Conservation (phyloP, 1,140 invertebrate species). For the Drosophila busckii region DNA sequence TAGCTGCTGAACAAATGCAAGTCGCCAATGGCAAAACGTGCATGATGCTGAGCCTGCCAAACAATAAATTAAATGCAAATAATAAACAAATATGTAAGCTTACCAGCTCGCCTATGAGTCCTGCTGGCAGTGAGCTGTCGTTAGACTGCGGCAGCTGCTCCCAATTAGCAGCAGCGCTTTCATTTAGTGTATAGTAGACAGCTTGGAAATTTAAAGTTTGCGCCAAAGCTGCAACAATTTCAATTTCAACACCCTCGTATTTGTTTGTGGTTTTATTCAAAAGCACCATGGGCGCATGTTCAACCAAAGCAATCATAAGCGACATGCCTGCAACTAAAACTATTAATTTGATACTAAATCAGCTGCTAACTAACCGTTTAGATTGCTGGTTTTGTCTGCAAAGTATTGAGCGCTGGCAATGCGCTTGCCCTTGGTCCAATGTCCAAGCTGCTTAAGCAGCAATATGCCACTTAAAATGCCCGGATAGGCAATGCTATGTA, state of each 20-base stretch:
- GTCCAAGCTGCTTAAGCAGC: slow-evolving; percentile 34
- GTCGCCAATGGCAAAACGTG: slow-evolving; percentile 88
- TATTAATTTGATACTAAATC: slow-evolving; percentile 74
- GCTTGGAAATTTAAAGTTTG: slow-evolving; percentile 85
- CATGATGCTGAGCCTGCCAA: slow-evolving; percentile 79
- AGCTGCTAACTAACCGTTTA: slow-evolving; percentile 32
- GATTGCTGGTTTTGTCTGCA: slow-evolving; percentile 52
- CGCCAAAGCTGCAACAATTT: slow-evolving; percentile 84
- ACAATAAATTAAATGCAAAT: background rate
- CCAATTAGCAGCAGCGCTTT: slow-evolving; percentile 83
- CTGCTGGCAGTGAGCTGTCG: slow-evolving; percentile 67
- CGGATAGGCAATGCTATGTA: slow-evolving; percentile 87
- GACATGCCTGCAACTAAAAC: slow-evolving; percentile 78
- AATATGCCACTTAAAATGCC: slow-evolving; percentile 57
- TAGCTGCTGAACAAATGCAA: slow-evolving; percentile 86
- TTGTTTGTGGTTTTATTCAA: slow-evolving; percentile 73
- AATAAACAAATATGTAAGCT: background rate
- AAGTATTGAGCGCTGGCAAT: slow-evolving; percentile 20
- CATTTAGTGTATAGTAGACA: slow-evolving; percentile 82
- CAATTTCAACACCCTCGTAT: slow-evolving; percentile 83
- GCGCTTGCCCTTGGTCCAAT: slow-evolving; percentile 41
- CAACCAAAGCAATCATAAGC: slow-evolving; percentile 83
- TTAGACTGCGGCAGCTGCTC: slow-evolving; percentile 80
- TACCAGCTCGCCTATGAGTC: slow-evolving; percentile 86
- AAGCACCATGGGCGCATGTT: slow-evolving; percentile 85